Percentiles rank a stretch among this genome's conserved stretches.
Evolutionary conservation across 2,797 vertebrate genomes (phyloP).

Genomic region (Micropoecilia bifurca): DNA sequence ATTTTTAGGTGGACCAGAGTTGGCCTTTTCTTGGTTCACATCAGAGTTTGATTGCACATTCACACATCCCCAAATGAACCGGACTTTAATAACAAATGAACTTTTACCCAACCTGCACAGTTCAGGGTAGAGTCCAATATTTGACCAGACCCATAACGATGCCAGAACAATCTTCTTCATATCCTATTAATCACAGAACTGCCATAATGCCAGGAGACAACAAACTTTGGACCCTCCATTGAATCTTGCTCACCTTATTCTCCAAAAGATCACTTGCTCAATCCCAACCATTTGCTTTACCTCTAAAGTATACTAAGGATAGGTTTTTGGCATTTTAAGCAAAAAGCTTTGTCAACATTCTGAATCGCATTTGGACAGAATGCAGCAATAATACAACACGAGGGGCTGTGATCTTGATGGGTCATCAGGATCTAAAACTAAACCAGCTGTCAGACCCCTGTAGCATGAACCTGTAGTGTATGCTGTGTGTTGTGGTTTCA

Average conservation of each 20-base stretch:
- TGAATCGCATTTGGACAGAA: background rate
- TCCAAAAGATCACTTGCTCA: background rate
- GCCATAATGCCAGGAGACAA: background rate
- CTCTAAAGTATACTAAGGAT: background rate
- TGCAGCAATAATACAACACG: background rate
- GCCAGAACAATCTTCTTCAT: background rate
- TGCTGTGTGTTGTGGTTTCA: slow-evolving; percentile 1
- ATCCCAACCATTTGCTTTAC: background rate
- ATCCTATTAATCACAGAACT: background rate
- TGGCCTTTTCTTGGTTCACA: too few species aligned
- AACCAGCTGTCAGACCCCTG: background rate
- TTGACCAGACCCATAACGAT: background rate
- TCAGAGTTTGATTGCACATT: too few species aligned
- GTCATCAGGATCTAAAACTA: background rate
- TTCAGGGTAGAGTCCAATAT: background rate
- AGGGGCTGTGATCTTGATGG: background rate
- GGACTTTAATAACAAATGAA: too few species aligned
- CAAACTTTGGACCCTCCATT: background rate
- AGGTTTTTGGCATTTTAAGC: background rate
- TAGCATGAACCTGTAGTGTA: background rate
- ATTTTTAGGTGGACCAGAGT: too few species aligned
- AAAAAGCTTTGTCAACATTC: background rate
- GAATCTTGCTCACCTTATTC: background rate
- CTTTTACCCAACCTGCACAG: background rate
- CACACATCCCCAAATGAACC: too few species aligned